These are phyloP conservation scores for Leucophenga maculata DNA, from an alignment of 2,888 invertebrate genomes.

Conservation along the genomic window DNA sequence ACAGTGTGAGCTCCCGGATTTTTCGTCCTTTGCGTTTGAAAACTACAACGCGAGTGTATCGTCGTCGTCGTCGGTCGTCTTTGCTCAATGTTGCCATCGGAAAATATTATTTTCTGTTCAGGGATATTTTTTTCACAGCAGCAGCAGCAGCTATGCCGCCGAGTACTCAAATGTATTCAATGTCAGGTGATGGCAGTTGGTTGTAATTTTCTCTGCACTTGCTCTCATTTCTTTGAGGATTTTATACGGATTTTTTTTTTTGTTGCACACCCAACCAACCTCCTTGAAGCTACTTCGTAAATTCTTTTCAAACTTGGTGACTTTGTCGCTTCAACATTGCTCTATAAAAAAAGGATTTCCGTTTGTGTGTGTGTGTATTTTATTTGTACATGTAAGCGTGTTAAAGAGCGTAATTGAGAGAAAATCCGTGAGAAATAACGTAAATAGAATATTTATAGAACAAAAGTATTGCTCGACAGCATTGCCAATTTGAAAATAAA, in stretches of 20 bases:
- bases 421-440: no score
- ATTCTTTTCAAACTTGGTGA: constrained; percentile 46
- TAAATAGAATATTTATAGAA: not conserved
- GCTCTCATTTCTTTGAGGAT: constrained; percentile 55
- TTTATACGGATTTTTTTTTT: not conserved
- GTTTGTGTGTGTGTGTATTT: constrained; percentile 35
- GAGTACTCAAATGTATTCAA: constrained; percentile 53
- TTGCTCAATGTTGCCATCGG: constrained; percentile 13
- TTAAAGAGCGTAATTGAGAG: not conserved
- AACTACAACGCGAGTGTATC: constrained; percentile 22
- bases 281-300: not conserved
- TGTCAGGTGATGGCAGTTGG: constrained; percentile 63
- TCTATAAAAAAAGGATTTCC: constrained; percentile 50
- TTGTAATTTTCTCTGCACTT: constrained; percentile 57
- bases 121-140: constrained; percentile 20
- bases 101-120: constrained; percentile 11
- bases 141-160: not conserved
- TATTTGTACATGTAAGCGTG: not conserved
- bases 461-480: no score
- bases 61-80: constrained; percentile 3
- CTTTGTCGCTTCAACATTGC: constrained; percentile 43
- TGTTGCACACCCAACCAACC: not conserved
- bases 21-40: constrained; percentile 15
- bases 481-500: no score
- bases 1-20: not conserved